phyloP scores from a whole-genome alignment of 1,140 invertebrate species.

The Nymphalis io region DNA sequence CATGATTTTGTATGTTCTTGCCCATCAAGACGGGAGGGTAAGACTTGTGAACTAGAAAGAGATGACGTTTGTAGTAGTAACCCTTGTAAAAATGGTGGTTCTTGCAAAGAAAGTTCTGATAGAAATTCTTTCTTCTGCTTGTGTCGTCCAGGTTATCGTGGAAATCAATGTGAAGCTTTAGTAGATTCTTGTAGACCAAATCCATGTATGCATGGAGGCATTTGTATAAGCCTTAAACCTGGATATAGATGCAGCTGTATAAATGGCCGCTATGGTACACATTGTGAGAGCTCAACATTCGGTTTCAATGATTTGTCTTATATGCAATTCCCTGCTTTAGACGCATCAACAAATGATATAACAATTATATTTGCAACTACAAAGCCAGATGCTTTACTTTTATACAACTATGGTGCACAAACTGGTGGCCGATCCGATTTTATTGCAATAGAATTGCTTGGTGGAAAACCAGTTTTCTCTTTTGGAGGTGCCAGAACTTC shows the following conservation, averaged over 20 bases:
- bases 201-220: conserved; percentile 92
- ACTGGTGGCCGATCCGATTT: conserved; percentile 95
- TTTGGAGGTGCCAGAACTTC: conserved; percentile 93
- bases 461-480: conserved; percentile 92
- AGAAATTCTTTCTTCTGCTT: conserved; percentile 94
- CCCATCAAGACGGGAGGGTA: conserved; percentile 88
- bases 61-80: conserved; percentile 91
- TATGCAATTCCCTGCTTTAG: conserved; percentile 92
- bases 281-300: conserved; percentile 94
- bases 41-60: conserved; percentile 90
- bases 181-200: conserved; percentile 94
- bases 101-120: conserved; percentile 92
- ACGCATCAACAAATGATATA: conserved; percentile 94
- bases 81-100: conserved; percentile 94
- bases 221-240: conserved; percentile 90
- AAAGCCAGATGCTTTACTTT: conserved; percentile 90
- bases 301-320: conserved; percentile 94
- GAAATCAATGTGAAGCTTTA: conserved; percentile 92
- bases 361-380: conserved; percentile 95
- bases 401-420: conserved; percentile 94
- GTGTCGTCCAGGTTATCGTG: conserved; percentile 93
- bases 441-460: conserved; percentile 92
- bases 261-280: conserved; percentile 92
- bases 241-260: conserved; percentile 94
- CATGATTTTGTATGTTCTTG: conserved; percentile 92